Base-by-base conservation (phyloP, 2,888 invertebrate genomes). In the Chloroclystis v-ata region DNA sequence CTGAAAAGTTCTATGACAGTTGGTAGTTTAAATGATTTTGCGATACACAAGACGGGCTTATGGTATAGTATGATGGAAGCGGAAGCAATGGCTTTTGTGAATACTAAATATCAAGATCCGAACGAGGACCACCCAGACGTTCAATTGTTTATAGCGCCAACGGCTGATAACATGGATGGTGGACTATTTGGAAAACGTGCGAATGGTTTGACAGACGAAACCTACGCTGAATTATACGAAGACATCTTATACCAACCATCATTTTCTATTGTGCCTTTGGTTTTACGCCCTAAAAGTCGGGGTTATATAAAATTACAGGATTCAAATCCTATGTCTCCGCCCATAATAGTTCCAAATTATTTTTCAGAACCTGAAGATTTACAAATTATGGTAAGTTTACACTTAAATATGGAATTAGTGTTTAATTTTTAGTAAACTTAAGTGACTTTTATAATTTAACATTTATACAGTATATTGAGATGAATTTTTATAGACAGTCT, bases 321-420 rank as follows among this genome's bases (percentile, higher is more conserved):
- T 37, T 82, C 84, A 0, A 89, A 95, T 69, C 94, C 96, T 0
- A 83, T 89, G 43, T 89, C 92, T 0, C 91, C 94, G 56, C 96
- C 97, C 0, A 74, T 91, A n/a, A 95, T 98, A 49, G 93, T 94
- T 74, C 94, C 98, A 0, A 97, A 97, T 74, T 98, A 98, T 73
- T 93, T 92, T 63, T 78, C 90, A 0, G 90, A 95, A 63, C 92
- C 92, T 0, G 76, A 90, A 26, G 97, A 97, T 68, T 69, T 95
- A 13, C 89, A 91, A 57, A 78, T 91, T 43, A 75, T 95, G 85
- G 94, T 95, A 90, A 84, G 89, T 14, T 14, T 2, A 0, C 48
- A 9, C 8, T 26, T n/a, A n/a, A n/a, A n/a, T n/a, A n/a, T n/a
- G n/a, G n/a, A n/a, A n/a, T n/a, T n/a, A n/a, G n/a, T n/a, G n/a